phyloP scores from a whole-genome alignment of 1,140 invertebrate genomes.

The Magallana ariakensis region DNA sequence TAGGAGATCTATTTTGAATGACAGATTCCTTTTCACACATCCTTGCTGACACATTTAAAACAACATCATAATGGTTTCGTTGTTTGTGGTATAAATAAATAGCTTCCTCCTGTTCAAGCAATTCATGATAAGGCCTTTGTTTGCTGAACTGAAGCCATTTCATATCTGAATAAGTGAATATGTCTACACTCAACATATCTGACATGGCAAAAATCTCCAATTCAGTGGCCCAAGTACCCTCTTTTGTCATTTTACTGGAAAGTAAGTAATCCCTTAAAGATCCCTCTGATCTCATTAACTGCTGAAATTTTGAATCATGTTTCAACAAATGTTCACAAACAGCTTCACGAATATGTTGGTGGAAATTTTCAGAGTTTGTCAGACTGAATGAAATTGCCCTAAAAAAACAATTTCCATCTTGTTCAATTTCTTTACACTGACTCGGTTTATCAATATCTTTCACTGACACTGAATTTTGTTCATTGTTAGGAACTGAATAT shows the following conservation, averaged over 20 bases:
- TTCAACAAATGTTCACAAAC: not conserved
- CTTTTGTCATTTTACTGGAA: too few species aligned
- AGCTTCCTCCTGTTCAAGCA: not conserved
- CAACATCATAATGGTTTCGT: conserved; percentile 20
- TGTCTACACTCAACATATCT: too few species aligned
- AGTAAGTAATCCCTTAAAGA: too few species aligned
- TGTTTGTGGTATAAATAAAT: conserved; percentile 18
- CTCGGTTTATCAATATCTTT: too few species aligned
- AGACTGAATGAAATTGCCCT: conserved; percentile 7
- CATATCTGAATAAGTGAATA: not conserved
- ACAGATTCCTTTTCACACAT: not conserved
- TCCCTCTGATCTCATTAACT: not conserved
- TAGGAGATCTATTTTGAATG: not conserved
- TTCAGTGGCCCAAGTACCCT: too few species aligned
- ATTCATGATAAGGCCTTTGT: not conserved
- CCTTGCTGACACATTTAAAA: not conserved
- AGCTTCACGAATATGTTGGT: not conserved
- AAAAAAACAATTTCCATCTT: conserved; percentile 41
- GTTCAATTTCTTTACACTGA: not conserved
- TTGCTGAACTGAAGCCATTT: not conserved
- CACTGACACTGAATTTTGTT: too few species aligned
- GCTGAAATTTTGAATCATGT: not conserved
- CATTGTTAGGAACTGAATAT: too few species aligned
- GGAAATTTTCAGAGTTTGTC: not conserved
- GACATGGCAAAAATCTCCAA: too few species aligned